Base-by-base conservation (phyloP, 2,888 invertebrate genomes). In the Leucozona laternaria region DNA sequence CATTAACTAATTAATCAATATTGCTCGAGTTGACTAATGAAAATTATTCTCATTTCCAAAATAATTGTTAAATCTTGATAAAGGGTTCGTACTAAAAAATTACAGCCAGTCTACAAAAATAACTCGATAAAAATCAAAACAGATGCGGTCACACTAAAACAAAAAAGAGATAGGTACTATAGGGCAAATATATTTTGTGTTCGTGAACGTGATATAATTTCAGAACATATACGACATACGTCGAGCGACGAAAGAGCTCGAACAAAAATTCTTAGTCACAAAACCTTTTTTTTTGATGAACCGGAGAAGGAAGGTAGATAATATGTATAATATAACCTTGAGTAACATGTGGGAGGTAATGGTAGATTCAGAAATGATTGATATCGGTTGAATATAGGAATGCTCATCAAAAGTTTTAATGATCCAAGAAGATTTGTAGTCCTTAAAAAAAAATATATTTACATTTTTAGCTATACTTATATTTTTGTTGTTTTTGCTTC, bases 251-350 rank as follows among this genome's bases (percentile, higher is more conserved):
- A 6, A 40, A 6, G 13, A 57, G 22, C 15, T 22, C 25, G 4
- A 40, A 10, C 2, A 50, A 31, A 72, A 50, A 22, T 15, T 10
- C 28, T 8, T 15, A 31, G 31, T 37, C 53, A 57, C 34, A 66
- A 31, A 70, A 62, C 55, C 60, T 68, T 4, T 17, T 57, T 4
- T 17, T 57, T 31, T 57, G 34, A 60, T 58, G 43, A 68, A 80
- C 57, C 55, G 48, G 48, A 45, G 11, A 17, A 43, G n/a, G n/a
- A n/a, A n/a, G n/a, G n/a, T n/a, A n/a, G 31, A 0, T 31, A 31
- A 6, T 28, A 4, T 28, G 28, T 31, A 7, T 6, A 2, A 4
- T 34, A 34, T 60, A 40, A 60, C 58, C 58, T 58, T 58, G 10
- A 34, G 34, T 28, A 17, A n/a, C 2, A 1, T 4, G 2, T 1